A percentile compares a stretch with the other conserved stretches of the same genome.
Conservation (phyloP, 2,888 invertebrate species). For the Drosophila testacea region DNA sequence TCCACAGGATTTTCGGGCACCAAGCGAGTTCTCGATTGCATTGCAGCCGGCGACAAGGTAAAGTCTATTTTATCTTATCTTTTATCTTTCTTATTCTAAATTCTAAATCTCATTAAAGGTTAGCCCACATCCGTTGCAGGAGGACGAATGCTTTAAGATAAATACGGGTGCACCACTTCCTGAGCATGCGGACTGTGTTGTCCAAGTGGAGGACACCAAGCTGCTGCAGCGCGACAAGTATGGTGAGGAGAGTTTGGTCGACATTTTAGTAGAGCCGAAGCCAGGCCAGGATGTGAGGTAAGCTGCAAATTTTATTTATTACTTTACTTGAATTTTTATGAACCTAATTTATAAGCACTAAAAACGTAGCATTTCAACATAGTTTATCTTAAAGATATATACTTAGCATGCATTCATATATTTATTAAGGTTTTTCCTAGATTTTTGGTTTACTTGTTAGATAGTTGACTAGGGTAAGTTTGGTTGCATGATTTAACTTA, state of each 20-base stretch:
- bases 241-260: slow-evolving; percentile 90
- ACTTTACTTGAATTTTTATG: too few relatives aligned
- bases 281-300: slow-evolving; percentile 92
- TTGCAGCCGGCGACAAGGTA: slow-evolving; percentile 91
- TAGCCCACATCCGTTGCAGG: slow-evolving; percentile 71
- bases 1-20: slow-evolving; percentile 90
- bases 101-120: slow-evolving; percentile 49
- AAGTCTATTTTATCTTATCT: slow-evolving; percentile 27
- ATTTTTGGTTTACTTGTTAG: too few relatives aligned
- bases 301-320: neutral
- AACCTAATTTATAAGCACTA: too few relatives aligned
- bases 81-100: neutral
- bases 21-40: slow-evolving; percentile 89
- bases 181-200: slow-evolving; percentile 90
- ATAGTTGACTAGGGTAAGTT: too few relatives aligned
- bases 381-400: too few relatives aligned
- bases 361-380: too few relatives aligned
- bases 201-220: slow-evolving; percentile 95
- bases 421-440: too few relatives aligned
- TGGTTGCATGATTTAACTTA: too few relatives aligned
- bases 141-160: slow-evolving; percentile 93
- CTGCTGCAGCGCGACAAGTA: slow-evolving; percentile 86
- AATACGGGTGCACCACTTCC: slow-evolving; percentile 98
- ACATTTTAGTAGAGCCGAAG: slow-evolving; percentile 89
- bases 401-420: too few relatives aligned